Conservation (phyloP, 2,113 vertebrate genomes). For the Xenopus tropicalis region DNA sequence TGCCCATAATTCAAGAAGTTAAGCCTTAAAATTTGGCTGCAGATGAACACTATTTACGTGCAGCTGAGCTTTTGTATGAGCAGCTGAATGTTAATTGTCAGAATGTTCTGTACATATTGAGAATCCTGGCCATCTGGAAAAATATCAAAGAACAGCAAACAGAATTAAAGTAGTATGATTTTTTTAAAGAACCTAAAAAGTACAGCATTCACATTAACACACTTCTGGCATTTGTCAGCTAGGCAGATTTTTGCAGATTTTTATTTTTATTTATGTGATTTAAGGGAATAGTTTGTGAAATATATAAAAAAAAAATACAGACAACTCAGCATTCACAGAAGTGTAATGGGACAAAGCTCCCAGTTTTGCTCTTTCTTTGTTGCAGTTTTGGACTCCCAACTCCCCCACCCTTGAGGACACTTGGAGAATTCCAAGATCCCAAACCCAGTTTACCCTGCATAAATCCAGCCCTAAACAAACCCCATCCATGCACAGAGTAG, state of each 20-base stretch:
- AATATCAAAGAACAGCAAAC: not conserved
- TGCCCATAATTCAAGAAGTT: not conserved
- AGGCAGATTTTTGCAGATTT: not conserved
- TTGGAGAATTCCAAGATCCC: too few relatives aligned
- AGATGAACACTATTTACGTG: constrained; percentile 4
- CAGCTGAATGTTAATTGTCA: constrained; percentile 17
- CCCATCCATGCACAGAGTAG: too few relatives aligned
- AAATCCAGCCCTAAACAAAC: too few relatives aligned
- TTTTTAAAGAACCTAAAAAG: not conserved
- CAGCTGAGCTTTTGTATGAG: constrained; percentile 19
- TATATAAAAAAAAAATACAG: too few relatives aligned
- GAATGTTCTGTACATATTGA: constrained; percentile 4
- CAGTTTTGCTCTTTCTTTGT: too few relatives aligned
- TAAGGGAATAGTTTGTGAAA: too few relatives aligned
- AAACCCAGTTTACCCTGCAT: too few relatives aligned
- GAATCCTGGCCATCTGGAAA: constrained; percentile 11
- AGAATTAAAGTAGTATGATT: constrained; percentile 11
- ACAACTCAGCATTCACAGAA: too few relatives aligned
- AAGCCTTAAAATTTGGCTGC: not conserved
- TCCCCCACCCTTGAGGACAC: too few relatives aligned
- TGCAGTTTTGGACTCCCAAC: too few relatives aligned
- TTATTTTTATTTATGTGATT: not conserved
- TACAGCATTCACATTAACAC: not conserved
- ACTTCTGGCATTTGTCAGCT: not conserved
- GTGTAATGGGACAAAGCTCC: too few relatives aligned